Conservation (phyloP, 1,140 invertebrate genomes). For the Drosophila prosaltans region DNA sequence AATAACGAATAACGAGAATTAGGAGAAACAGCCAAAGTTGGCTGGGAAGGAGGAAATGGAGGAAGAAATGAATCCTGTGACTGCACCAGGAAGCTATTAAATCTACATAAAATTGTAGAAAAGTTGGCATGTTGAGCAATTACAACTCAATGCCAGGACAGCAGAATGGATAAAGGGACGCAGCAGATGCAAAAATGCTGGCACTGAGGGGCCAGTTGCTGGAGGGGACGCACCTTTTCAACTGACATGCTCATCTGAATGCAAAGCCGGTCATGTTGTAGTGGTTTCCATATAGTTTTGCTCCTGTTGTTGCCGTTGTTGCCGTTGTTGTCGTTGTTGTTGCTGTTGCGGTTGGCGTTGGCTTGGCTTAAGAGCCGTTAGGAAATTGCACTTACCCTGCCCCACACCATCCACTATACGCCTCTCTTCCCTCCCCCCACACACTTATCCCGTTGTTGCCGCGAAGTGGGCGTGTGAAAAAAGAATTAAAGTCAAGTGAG, state of each 20-base stretch:
- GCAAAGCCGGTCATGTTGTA: constrained; percentile 54
- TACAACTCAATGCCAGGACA: constrained; percentile 61
- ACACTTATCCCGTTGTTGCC: constrained; percentile 2
- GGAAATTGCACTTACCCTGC: constrained; percentile 72
- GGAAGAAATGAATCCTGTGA: constrained; percentile 25
- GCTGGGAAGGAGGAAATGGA: not conserved
- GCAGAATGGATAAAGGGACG: not conserved
- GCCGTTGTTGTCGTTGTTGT: constrained; percentile 43
- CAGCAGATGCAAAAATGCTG: not conserved
- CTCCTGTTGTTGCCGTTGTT: constrained; percentile 35
- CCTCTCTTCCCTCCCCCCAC: not conserved
- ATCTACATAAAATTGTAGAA: constrained; percentile 79
- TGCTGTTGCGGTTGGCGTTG: constrained; percentile 40
- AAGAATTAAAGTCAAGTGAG: constrained; percentile 82
- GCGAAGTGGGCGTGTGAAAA: constrained; percentile 77
- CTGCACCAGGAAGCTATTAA: constrained; percentile 74
- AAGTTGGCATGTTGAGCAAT: constrained; percentile 80
- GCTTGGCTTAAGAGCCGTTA: constrained; percentile 72
- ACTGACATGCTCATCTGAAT: constrained; percentile 79
- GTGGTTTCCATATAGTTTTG: constrained; percentile 47
- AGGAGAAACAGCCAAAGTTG: not conserved
- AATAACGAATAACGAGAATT: not conserved
- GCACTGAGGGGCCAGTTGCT: not conserved
- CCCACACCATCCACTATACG: not conserved
- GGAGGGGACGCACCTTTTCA: constrained; percentile 57